phyloP scores from a whole-genome alignment of 2,888 invertebrate genomes.

The Antheraea assamensis region DNA sequence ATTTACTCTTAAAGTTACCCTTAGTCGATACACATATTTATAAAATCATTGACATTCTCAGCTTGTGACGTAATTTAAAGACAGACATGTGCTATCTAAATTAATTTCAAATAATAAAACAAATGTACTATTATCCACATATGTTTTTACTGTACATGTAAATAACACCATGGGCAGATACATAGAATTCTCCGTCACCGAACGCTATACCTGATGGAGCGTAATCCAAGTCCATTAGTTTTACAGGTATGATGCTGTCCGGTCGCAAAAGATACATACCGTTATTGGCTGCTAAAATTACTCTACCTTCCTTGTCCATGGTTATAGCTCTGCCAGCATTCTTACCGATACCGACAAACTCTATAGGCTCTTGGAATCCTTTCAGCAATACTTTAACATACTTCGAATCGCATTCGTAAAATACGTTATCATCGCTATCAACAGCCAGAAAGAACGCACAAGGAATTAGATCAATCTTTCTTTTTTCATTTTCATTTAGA shows the following conservation, averaged over 20 bases:
- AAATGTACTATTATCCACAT: slow-evolving; percentile 34
- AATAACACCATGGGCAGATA: slow-evolving; percentile 65
- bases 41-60: too few relatives aligned
- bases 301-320: slow-evolving; percentile 50
- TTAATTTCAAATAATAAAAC: slow-evolving; percentile 7
- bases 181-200: slow-evolving; percentile 51
- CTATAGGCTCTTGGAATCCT: slow-evolving; percentile 71
- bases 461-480: slow-evolving; percentile 57
- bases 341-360: slow-evolving; percentile 68
- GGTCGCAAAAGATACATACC: slow-evolving; percentile 65
- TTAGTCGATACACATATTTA: too few relatives aligned
- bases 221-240: slow-evolving; percentile 68
- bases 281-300: slow-evolving; percentile 66
- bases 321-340: slow-evolving; percentile 66
- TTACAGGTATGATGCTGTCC: slow-evolving; percentile 66
- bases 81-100: neutral
- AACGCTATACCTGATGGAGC: slow-evolving; percentile 66
- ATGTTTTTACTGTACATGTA: slow-evolving; percentile 56
- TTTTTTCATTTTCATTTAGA: slow-evolving; percentile 60
- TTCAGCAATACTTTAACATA: slow-evolving; percentile 69
- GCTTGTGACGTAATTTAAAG: neutral
- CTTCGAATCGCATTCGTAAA: slow-evolving; percentile 74
- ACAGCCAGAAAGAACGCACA: slow-evolving; percentile 72
- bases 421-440: slow-evolving; percentile 64
- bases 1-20: too few relatives aligned